Evolutionary conservation across 2,888 invertebrate species (phyloP).

Genomic region (Papilio protenor): DNA sequence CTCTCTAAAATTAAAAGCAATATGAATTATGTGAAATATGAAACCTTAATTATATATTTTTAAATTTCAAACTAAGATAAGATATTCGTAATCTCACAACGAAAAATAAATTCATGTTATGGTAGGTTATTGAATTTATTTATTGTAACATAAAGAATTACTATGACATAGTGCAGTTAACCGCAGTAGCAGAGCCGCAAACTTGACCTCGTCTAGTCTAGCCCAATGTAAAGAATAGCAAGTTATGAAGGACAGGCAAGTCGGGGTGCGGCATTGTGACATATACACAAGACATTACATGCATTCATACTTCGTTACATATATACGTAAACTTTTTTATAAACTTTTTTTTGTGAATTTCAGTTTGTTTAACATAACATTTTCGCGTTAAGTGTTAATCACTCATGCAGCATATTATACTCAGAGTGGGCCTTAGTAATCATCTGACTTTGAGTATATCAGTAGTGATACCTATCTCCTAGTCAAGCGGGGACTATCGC

Average conservation of each 20-base stretch:
- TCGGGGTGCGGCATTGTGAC: not conserved
- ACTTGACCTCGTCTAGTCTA: conserved; percentile 29
- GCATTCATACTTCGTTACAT: not conserved
- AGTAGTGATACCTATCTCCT: conserved; percentile 28
- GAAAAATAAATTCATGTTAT: not conserved
- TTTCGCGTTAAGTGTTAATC: too few species aligned
- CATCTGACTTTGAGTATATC: too few species aligned
- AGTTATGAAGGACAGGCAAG: conserved; percentile 15
- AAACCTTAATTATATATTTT: not conserved
- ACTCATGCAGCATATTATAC: too few species aligned
- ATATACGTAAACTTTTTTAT: too few species aligned
- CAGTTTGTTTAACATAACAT: too few species aligned
- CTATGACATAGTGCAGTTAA: not conserved
- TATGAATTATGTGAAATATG: not conserved
- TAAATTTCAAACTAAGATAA: not conserved
- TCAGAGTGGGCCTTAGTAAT: too few species aligned
- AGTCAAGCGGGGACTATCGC: conserved; percentile 53
- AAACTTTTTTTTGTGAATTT: too few species aligned
- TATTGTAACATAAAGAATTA: not conserved
- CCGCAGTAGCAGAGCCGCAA: conserved; percentile 23
- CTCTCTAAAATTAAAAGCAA: not conserved
- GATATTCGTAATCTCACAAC: not conserved
- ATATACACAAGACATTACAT: not conserved
- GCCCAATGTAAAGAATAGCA: conserved; percentile 33
- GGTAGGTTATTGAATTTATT: not conserved